phyloP scores from a whole-genome alignment of 2,888 invertebrate species.

The Trachelus iudaicus region DNA sequence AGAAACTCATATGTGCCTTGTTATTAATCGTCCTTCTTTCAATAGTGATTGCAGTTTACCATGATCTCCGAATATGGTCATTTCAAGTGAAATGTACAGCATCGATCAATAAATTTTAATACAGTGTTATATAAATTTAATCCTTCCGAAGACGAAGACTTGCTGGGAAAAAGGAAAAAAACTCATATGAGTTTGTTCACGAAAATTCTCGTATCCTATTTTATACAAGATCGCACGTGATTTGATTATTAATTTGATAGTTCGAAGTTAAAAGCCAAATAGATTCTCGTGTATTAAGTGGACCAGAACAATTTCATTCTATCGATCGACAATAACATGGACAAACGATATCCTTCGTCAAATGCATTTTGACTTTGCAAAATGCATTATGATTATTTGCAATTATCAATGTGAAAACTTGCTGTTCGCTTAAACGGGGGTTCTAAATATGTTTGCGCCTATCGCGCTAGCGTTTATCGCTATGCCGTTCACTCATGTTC shows the following conservation, averaged over 20 bases:
- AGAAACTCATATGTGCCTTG: not conserved
- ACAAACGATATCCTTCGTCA: not conserved
- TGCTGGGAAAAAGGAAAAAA: not conserved
- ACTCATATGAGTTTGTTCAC: not conserved
- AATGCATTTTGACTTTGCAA: not conserved
- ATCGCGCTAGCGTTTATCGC: not conserved
- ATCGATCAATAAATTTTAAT: not conserved
- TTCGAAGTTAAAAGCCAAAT: not conserved
- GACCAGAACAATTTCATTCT: not conserved
- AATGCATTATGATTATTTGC: not conserved
- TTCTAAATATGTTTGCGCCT: not conserved
- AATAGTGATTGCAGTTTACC: not conserved
- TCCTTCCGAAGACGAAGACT: not conserved
- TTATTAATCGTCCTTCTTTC: not conserved
- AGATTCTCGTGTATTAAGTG: not conserved
- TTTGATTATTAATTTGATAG: not conserved
- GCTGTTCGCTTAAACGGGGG: not conserved
- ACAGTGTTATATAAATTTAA: not conserved
- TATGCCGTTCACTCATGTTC: not conserved
- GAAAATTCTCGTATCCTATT: not conserved
- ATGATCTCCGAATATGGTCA: not conserved
- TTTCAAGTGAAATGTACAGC: not conserved
- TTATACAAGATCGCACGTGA: not conserved
- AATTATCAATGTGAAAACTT: not conserved
- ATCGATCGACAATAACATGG: not conserved